Percentiles rank a stretch among this genome's conserved stretches.
These are phyloP conservation scores for Reinhardtius hippoglossoides DNA, from an alignment of 2,113 vertebrate genomes.

Conservation along the genomic window DNA sequence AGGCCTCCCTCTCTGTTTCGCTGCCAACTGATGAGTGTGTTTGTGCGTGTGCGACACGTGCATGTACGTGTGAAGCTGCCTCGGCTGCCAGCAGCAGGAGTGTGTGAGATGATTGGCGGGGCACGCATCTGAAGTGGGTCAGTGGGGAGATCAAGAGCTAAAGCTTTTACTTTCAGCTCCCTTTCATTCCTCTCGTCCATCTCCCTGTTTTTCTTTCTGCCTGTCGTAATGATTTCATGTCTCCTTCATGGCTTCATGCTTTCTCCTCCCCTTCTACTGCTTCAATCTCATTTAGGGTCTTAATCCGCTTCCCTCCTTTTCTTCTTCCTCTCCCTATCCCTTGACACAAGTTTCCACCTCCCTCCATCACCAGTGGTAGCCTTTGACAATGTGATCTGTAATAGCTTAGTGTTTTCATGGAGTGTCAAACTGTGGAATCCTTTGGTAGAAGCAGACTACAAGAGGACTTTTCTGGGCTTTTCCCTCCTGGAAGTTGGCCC, in stretches of 20 bases:
- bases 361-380: slow-evolving; percentile 18
- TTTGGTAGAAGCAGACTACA: slow-evolving; percentile 60
- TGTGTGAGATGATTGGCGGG: slow-evolving; percentile 58
- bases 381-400: slow-evolving; percentile 43
- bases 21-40: slow-evolving; percentile 67
- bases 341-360: slow-evolving; percentile 6
- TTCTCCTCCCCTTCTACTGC: slow-evolving; percentile 4
- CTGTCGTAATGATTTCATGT: slow-evolving; percentile 57
- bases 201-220: slow-evolving; percentile 43
- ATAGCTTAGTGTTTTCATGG: slow-evolving; percentile 55
- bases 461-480: slow-evolving; percentile 66
- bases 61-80: slow-evolving; percentile 38
- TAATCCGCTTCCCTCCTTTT: background rate
- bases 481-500: slow-evolving; percentile 67
- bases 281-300: background rate
- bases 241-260: slow-evolving; percentile 37
- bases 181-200: slow-evolving; percentile 45
- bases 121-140: slow-evolving; percentile 71
- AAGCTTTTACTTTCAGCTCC: slow-evolving; percentile 54
- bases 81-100: slow-evolving; percentile 46
- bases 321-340: background rate
- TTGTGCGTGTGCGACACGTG: slow-evolving; percentile 43
- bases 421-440: slow-evolving; percentile 65
- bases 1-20: slow-evolving; percentile 62
- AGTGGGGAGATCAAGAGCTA: slow-evolving; percentile 60